Conservation (phyloP, 2,113 vertebrate species). For the Dascyllus trimaculatus region DNA sequence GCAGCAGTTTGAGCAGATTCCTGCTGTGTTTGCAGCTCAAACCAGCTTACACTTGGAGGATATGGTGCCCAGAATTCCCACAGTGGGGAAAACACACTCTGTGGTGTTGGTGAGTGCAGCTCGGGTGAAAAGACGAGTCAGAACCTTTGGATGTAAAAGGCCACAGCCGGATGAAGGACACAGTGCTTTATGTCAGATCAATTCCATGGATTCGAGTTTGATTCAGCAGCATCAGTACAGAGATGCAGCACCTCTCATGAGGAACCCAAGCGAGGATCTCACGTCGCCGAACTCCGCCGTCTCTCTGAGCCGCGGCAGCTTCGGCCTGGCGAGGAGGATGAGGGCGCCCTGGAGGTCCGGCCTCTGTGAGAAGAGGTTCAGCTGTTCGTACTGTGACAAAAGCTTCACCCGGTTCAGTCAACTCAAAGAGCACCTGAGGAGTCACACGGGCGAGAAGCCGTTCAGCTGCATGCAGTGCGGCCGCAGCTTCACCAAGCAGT, state of each 20-base stretch:
- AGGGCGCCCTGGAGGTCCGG: conserved; percentile 62
- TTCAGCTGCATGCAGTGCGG: conserved; percentile 81
- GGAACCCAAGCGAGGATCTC: background rate
- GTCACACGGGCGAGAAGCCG: conserved; percentile 83
- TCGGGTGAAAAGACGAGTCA: conserved; percentile 28
- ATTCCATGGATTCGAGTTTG: background rate
- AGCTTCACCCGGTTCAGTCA: conserved; percentile 77
- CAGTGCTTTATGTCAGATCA: conserved; percentile 3
- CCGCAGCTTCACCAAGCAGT: conserved; percentile 83
- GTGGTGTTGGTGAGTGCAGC: background rate
- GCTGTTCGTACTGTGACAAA: conserved; percentile 79
- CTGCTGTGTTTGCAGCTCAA: conserved; percentile 23
- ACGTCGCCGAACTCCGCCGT: background rate
- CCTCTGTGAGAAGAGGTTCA: conserved; percentile 73
- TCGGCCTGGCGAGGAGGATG: conserved; percentile 56
- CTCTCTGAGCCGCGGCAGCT: conserved; percentile 23
- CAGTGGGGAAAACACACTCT: conserved; percentile 33
- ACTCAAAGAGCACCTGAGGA: conserved; percentile 82
- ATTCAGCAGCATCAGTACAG: conserved; percentile 27
- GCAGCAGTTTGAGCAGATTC: conserved; percentile 34
- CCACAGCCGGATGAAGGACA: conserved; percentile 21
- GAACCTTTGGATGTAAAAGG: conserved; percentile 30
- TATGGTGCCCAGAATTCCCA: conserved; percentile 18
- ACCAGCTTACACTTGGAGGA: conserved; percentile 30
- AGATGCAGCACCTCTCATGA: background rate